These are phyloP conservation scores for Desoria tigrina DNA, from an alignment of 2,888 invertebrate species.

Conservation along the genomic window DNA sequence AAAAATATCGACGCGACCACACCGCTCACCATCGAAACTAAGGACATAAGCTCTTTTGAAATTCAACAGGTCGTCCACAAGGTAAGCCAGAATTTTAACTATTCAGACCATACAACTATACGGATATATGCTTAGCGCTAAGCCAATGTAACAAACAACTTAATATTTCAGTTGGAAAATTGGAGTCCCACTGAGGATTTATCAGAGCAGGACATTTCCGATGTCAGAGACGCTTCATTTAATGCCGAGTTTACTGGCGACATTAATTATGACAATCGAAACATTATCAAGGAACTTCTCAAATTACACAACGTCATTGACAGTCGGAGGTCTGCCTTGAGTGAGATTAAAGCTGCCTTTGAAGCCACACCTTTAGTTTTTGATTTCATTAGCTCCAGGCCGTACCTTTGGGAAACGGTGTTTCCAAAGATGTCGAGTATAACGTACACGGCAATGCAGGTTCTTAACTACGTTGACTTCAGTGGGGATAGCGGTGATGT, in stretches of 20 bases:
- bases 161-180: too few species aligned
- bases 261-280: not conserved
- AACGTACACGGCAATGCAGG: not conserved
- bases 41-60: not conserved
- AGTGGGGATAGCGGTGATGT: not conserved
- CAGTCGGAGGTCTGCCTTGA: not conserved
- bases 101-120: too few species aligned
- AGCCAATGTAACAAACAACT: not conserved
- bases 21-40: not conserved
- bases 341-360: not conserved
- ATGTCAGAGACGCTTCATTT: not conserved
- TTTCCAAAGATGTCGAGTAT: not conserved
- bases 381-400: not conserved
- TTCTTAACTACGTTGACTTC: not conserved
- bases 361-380: not conserved
- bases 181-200: not conserved
- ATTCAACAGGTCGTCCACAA: not conserved
- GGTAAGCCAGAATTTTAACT: too few species aligned
- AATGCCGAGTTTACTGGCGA: not conserved
- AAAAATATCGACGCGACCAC: not conserved
- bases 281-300: not conserved
- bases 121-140: not conserved
- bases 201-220: not conserved
- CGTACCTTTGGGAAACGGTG: constrained; percentile 10
- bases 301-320: not conserved